Conservation (phyloP, 2,888 invertebrate species). For the Oithona nana region DNA sequence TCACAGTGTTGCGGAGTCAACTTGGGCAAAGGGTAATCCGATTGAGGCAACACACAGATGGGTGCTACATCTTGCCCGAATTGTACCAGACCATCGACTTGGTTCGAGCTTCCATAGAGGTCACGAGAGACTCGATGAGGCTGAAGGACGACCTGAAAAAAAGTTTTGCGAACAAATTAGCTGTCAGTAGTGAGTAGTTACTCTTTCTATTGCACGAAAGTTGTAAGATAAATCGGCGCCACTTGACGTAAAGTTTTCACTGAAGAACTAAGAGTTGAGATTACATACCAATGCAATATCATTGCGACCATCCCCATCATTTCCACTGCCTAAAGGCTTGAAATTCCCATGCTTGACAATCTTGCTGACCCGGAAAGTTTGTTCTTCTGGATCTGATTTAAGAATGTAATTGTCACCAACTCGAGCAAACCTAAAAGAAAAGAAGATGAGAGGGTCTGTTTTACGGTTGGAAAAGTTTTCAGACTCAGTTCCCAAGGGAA, state of each 20-base stretch:
- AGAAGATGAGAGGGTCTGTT: too few species aligned
- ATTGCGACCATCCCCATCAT: conserved; percentile 13
- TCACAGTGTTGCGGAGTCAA: conserved; percentile 9
- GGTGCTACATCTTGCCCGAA: conserved; percentile 10
- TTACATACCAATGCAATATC: conserved; percentile 6
- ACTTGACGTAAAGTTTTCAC: too few species aligned
- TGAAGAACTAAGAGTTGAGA: too few species aligned
- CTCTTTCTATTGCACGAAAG: background rate
- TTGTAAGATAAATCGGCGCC: background rate
- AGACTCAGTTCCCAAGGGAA: too few species aligned
- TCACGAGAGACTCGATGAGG: background rate
- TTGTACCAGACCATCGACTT: background rate
- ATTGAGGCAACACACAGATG: conserved; percentile 6
- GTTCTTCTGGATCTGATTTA: conserved; percentile 7
- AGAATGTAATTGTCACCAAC: conserved; percentile 16
- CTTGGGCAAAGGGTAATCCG: background rate
- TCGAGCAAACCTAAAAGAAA: conserved; percentile 5
- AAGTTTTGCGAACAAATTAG: background rate
- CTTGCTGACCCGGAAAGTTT: conserved; percentile 15
- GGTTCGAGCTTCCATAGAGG: background rate
- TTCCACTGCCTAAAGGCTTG: background rate
- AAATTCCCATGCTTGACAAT: conserved; percentile 13
- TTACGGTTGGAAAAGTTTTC: too few species aligned
- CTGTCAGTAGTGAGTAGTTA: background rate
- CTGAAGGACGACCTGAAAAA: background rate